These are phyloP conservation scores for Musca domestica DNA, from an alignment of 1,140 invertebrate species.

Conservation along the genomic window DNA sequence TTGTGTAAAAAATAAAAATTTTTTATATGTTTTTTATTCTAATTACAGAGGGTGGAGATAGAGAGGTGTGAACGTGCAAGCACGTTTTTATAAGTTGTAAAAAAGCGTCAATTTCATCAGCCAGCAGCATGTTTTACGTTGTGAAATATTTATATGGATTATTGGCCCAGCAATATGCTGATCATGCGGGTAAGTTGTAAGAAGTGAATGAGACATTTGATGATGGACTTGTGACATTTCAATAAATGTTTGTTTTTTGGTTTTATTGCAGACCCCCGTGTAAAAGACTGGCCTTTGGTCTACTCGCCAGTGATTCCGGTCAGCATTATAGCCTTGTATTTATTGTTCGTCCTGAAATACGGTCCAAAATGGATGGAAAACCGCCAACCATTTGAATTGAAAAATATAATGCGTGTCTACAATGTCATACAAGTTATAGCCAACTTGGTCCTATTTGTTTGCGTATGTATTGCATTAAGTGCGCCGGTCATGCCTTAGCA, in stretches of 20 bases:
- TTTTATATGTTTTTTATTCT: no score
- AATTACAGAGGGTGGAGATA: no score
- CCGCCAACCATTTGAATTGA: constrained; percentile 68
- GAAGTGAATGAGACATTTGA: not conserved
- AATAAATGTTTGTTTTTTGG: not conserved
- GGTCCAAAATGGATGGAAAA: constrained; percentile 76
- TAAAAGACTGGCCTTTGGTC: constrained; percentile 49
- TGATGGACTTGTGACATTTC: not conserved
- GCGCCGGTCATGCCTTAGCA: not conserved
- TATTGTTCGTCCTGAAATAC: constrained; percentile 58
- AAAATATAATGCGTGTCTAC: constrained; percentile 68
- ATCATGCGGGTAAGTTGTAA: constrained; percentile 27
- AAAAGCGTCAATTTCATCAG: not conserved
- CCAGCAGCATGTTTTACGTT: constrained; percentile 22
- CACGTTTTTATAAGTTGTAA: not conserved
- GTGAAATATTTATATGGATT: constrained; percentile 29
- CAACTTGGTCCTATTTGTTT: constrained; percentile 63
- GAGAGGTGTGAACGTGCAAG: no score
- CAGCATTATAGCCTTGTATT: constrained; percentile 62
- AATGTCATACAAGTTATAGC: constrained; percentile 74
- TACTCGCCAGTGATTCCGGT: constrained; percentile 58
- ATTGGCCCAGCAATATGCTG: constrained; percentile 35
- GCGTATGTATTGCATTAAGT: constrained; percentile 56
- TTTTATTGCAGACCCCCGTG: constrained; percentile 38
- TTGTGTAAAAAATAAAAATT: no score